These are phyloP conservation scores for Ceryle rudis DNA, from an alignment of 2,797 vertebrate genomes.

Conservation along the genomic window DNA sequence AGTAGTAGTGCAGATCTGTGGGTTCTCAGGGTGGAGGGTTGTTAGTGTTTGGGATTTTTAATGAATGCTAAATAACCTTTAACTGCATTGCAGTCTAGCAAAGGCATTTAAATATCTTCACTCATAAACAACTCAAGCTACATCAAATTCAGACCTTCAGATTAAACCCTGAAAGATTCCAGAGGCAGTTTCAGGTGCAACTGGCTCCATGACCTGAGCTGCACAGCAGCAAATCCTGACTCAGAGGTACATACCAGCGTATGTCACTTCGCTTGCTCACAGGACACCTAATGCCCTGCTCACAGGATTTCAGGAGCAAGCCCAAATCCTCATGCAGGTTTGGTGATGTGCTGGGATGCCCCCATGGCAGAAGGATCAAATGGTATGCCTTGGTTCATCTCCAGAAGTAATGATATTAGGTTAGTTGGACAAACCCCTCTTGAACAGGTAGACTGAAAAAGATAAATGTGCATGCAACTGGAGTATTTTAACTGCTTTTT, in stretches of 20 bases:
- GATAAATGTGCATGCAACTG: not conserved
- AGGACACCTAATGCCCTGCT: not conserved
- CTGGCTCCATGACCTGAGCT: not conserved
- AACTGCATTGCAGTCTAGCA: not conserved
- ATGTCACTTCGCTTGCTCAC: too few relatives aligned
- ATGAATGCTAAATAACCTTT: not conserved
- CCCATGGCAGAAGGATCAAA: not conserved
- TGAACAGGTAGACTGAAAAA: not conserved
- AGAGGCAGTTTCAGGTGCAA: not conserved
- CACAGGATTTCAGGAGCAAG: not conserved
- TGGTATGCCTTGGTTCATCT: not conserved
- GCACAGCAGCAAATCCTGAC: not conserved
- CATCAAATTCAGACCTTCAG: not conserved
- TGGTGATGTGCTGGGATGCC: accelerated
- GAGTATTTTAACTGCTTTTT: not conserved
- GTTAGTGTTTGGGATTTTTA: not conserved
- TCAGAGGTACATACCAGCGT: accelerated
- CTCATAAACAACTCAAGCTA: not conserved
- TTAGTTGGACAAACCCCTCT: not conserved
- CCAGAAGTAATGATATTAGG: not conserved
- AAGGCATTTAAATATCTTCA: not conserved
- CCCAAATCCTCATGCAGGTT: not conserved
- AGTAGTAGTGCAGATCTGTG: not conserved
- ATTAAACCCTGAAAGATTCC: not conserved
- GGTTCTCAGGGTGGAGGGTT: accelerated